Conservation (phyloP, 2,113 vertebrate species). For the Glaucomys volans region DNA sequence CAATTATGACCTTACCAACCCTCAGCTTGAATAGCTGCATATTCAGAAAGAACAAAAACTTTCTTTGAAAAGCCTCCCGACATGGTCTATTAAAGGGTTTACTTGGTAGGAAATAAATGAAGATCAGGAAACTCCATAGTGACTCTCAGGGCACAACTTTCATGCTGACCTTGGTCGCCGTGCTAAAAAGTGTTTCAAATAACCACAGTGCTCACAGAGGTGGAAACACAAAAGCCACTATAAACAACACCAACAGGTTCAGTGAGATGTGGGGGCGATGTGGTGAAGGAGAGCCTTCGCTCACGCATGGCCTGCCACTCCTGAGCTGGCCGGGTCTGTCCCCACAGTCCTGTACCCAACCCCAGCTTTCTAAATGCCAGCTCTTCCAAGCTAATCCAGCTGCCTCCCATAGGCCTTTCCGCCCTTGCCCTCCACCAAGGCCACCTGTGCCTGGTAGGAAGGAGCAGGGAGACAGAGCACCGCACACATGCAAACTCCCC, state of each 20-base stretch:
- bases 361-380: background rate
- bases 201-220: background rate
- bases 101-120: background rate
- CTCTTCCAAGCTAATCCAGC: background rate
- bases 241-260: background rate
- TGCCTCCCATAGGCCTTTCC: background rate
- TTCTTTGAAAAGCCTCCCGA: conserved; percentile 48
- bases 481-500: too few species aligned
- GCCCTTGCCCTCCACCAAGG: rapidly evolving
- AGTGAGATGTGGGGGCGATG: background rate
- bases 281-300: background rate
- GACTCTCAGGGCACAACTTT: background rate
- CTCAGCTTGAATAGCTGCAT: conserved; percentile 17
- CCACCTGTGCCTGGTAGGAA: background rate
- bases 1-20: background rate
- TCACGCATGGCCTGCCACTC: rapidly evolving
- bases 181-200: background rate
- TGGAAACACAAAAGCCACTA: background rate
- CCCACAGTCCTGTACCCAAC: background rate
- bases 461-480: background rate
- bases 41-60: conserved; percentile 61
- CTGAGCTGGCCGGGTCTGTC: background rate
- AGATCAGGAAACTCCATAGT: background rate
- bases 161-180: background rate
- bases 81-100: background rate